These are phyloP conservation scores for Fukomys damarensis DNA, from an alignment of 2,113 vertebrate species.

Conservation along the genomic window DNA sequence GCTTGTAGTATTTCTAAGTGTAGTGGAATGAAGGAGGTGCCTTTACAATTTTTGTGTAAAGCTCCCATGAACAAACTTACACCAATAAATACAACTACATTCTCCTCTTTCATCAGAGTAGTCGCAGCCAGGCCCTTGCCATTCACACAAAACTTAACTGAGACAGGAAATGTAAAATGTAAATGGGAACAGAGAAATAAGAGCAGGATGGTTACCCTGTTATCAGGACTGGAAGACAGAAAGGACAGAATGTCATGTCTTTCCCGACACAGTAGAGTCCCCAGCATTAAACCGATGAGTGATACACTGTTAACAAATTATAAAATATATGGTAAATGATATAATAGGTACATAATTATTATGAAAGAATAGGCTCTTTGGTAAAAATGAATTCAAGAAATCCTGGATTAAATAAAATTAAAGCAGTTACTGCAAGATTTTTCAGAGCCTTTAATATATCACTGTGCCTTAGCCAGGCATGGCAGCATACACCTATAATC, in stretches of 20 bases:
- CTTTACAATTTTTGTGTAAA: neutral
- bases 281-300: neutral
- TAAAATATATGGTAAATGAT: neutral
- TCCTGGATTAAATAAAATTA: neutral
- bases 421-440: neutral
- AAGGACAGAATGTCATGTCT: neutral
- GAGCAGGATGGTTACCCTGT: neutral
- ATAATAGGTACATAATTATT: neutral
- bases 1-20: neutral
- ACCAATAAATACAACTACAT: neutral
- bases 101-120: neutral
- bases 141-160: neutral
- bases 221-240: neutral
- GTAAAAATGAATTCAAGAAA: slow-evolving; percentile 27
- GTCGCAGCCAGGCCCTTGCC: neutral
- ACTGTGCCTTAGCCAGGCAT: neutral
- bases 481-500: neutral
- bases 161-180: neutral
- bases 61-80: neutral
- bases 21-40: neutral
- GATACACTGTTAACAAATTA: neutral
- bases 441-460: neutral
- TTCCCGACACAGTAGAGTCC: neutral
- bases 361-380: neutral
- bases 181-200: neutral